A percentile compares a stretch with the other conserved stretches of the same genome.
phyloP scores from a whole-genome alignment of 1,140 invertebrate species.

The Zophobas morio region DNA sequence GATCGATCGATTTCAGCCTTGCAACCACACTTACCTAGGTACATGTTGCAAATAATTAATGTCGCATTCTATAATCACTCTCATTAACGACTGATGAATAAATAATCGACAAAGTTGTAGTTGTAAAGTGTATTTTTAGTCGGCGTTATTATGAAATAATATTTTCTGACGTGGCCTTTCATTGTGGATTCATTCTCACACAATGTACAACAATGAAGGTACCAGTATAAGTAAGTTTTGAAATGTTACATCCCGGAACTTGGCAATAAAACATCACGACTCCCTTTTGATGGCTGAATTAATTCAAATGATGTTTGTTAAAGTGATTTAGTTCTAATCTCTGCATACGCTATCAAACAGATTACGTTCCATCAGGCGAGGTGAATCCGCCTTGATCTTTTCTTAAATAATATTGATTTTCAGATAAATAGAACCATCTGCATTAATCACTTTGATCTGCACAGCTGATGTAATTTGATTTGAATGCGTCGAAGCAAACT shows the following conservation, averaged over 20 bases:
- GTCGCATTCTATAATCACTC: conserved; percentile 36
- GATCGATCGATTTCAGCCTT: conserved; percentile 24
- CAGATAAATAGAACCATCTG: conserved; percentile 17
- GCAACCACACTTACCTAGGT: conserved; percentile 35
- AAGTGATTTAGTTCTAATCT: conserved; percentile 40
- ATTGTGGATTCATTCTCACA: conserved; percentile 14
- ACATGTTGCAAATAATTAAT: conserved; percentile 40
- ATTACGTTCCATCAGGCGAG: conserved; percentile 22
- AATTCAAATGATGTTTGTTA: conserved; percentile 47
- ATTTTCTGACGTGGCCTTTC: conserved; percentile 38
- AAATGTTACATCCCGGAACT: conserved; percentile 47
- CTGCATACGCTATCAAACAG: conserved; percentile 35
- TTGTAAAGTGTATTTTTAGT: conserved; percentile 36
- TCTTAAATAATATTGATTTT: conserved; percentile 40
- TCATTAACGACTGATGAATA: conserved; percentile 32
- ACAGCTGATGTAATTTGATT: too few species aligned
- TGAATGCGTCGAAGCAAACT: neutral
- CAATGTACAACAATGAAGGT: conserved; percentile 41
- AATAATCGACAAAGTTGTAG: conserved; percentile 8
- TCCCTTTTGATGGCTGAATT: conserved; percentile 48
- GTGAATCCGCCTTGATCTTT: conserved; percentile 27
- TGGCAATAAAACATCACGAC: conserved; percentile 44
- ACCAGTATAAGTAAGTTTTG: conserved; percentile 46
- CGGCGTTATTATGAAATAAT: conserved; percentile 18
- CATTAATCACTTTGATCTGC: neutral